Base-by-base conservation (phyloP, 2,888 invertebrate genomes). In the Pinctada fucata region DNA sequence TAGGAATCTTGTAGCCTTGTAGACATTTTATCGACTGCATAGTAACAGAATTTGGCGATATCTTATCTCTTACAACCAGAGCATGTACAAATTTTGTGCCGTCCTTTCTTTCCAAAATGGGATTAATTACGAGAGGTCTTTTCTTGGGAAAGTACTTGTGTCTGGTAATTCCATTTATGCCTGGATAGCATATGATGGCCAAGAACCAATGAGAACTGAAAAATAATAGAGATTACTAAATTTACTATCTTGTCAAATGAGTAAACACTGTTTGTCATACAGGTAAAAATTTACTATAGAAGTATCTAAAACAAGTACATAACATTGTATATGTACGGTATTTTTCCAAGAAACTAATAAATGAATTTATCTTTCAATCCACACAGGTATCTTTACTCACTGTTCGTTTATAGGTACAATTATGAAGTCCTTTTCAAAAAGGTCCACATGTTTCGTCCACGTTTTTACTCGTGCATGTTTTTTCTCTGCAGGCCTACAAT, bases 341-440 rank as follows among this genome's bases (percentile, higher is more conserved):
- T 31, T 31, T 31, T 31, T 31, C 31, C 31, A 31, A 31, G 31
- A 31, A 31, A 31, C 31, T 31, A 31, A 31, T 31, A 31, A 31
- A 31, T 31, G 31, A 31, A 31, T 31, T 31, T 31, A 31, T 31
- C 31, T 31, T 31, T 31, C 31, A 31, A 31, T 31, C 31, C 31
- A 31, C 31, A 31, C 31, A 31, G 31, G 31, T 31, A 31, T 31
- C 31, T 13, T 3, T 45, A 92, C 93, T 93, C 90, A 97, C 94
- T 97, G 97, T 93, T 99, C 98, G 94, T 99, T 99, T 76, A 99
- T 98, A 84, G 99, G 99, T 92, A 99, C 96, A 84, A 99, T 95
- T 82, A 99, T 95, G 92, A 96, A 99, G 93, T 99, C 99, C 94
- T 99, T 99, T 71, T 96, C 95, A 93, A 99, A 99, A 75, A 99